Base-by-base conservation (phyloP, 2,113 vertebrate species). In the Rhodinocichla rosea region DNA sequence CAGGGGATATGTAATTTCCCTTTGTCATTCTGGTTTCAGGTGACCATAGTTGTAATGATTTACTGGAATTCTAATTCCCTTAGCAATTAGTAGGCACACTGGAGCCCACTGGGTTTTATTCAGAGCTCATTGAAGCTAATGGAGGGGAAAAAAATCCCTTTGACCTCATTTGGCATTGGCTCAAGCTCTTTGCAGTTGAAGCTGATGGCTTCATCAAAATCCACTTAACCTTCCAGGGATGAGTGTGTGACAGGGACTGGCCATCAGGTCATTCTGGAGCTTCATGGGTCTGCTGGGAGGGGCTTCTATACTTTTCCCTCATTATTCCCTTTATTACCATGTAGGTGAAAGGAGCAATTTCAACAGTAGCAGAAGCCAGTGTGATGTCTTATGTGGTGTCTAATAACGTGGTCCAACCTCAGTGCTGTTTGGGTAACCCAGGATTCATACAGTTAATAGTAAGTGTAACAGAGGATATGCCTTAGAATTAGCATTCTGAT, bases 151-250 rank as follows among this genome's bases (percentile, higher is more conserved):
- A 60, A 64, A 75, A 59, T 86, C 65, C 50, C 73, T 90, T 89
- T 93, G 88, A 84, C 90, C 80, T 95, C 60, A 93, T 94, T 92
- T 94, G 95, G 92, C 90, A 53, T 92, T 82, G 85, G 11, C 92
- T 95, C 88, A 92, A 89, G 27, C 33, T 71, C 56, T 89, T 74
- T 82, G 73, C 79, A 80, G 64, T 45, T 90, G 53, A 71, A 83
- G 60, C 71, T 95, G 92, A 90, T 92, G 79, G 82, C 87, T 94
- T 94, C 92, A 95, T 95, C 91, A 91, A 95, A 96, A 96, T 83
- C 65, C 60, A 94, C 84, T 96, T 92, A 95, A 96, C 91, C 92
- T 95, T 94, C 93, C 42, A 82, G 82, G 64, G 90, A 68, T 77
- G 63, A 92, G 37, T 7, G 39, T 76, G 62, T 87, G 78, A n/a